Conservation (phyloP, 1,140 invertebrate genomes). For the Pseudomyrmex concolor region DNA sequence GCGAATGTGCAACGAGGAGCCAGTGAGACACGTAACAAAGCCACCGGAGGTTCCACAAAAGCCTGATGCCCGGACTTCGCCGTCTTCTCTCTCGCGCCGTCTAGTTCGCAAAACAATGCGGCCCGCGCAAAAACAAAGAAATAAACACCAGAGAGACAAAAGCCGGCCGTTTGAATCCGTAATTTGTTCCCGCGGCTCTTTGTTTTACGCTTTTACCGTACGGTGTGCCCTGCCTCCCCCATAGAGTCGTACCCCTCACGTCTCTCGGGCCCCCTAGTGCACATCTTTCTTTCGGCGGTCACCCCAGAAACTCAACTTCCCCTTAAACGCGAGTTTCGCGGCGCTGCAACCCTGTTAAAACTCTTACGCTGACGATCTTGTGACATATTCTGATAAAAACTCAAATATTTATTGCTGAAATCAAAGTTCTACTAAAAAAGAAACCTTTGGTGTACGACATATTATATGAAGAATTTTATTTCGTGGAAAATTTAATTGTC, state of each 20-base stretch:
- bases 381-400: background rate
- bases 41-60: constrained; percentile 59
- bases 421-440: no score
- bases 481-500: no score
- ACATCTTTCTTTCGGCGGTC: constrained; percentile 42
- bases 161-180: constrained; percentile 83
- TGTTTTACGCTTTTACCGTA: constrained; percentile 78
- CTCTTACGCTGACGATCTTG: constrained; percentile 58
- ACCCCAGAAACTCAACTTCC: constrained; percentile 40
- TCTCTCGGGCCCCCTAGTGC: constrained; percentile 10
- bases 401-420: no score
- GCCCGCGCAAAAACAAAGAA: constrained; percentile 82
- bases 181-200: constrained; percentile 81
- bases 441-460: no score
- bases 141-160: constrained; percentile 83
- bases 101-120: constrained; percentile 79
- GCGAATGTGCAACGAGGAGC: constrained; percentile 13
- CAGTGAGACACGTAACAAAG: constrained; percentile 64
- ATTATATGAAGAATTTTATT: no score
- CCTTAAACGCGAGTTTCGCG: constrained; percentile 51
- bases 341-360: constrained; percentile 61
- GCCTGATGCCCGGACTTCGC: constrained; percentile 50
- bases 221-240: constrained; percentile 62
- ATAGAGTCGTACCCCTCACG: constrained; percentile 60
- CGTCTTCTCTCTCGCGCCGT: constrained; percentile 12